These are phyloP conservation scores for Archocentrus centrarchus DNA, from an alignment of 2,113 vertebrate species.

Conservation along the genomic window DNA sequence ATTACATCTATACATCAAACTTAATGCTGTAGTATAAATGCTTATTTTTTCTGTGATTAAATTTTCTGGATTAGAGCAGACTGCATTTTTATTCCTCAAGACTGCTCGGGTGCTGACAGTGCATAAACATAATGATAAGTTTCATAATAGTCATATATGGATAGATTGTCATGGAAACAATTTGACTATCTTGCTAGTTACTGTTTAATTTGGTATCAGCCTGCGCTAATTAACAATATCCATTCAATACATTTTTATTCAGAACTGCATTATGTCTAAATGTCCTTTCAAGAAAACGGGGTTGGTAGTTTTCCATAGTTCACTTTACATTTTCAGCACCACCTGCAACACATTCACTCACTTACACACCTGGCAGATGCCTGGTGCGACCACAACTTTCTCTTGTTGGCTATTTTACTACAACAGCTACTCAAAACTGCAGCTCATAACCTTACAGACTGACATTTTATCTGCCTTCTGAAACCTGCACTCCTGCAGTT, in stretches of 20 bases:
- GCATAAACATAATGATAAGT: background rate
- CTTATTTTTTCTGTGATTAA: background rate
- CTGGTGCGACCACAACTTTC: background rate
- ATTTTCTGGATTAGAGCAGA: background rate
- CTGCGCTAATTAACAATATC: background rate
- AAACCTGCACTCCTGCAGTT: conserved; percentile 28
- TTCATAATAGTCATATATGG: background rate
- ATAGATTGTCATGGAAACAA: background rate
- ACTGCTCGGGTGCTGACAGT: background rate
- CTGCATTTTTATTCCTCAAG: background rate
- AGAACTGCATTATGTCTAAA: background rate
- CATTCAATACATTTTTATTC: background rate
- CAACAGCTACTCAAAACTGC: conserved; percentile 7
- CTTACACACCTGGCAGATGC: conserved; percentile 17
- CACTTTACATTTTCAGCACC: background rate
- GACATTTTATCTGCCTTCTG: conserved; percentile 37
- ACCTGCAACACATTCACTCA: conserved; percentile 8
- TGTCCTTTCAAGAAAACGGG: background rate
- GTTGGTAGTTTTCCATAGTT: background rate
- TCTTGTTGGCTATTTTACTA: conserved; percentile 8
- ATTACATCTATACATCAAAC: background rate
- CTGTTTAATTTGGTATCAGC: background rate
- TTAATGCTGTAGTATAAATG: background rate
- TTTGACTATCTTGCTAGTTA: background rate
- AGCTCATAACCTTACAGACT: conserved; percentile 16